Conservation (phyloP, 2,797 vertebrate genomes). For the Mormyrus hasselquistii region DNA sequence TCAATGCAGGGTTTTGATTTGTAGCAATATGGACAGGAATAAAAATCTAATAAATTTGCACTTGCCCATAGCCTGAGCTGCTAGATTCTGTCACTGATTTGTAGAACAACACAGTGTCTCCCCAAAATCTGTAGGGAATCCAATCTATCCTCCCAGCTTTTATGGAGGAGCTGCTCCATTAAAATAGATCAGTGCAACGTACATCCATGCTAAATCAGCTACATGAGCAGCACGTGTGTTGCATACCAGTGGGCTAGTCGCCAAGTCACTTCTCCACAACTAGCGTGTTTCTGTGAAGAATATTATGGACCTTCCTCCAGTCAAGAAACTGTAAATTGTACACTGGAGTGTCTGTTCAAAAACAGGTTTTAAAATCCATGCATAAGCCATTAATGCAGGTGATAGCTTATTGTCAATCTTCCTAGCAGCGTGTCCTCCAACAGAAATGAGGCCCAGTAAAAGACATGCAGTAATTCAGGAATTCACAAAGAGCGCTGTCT, state of each 20-base stretch:
- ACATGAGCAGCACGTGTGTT: neutral
- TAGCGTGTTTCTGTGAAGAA: neutral
- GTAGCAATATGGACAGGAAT: neutral
- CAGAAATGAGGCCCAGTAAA: neutral
- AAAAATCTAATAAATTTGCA: neutral
- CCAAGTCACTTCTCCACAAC: neutral
- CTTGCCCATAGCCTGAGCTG: neutral
- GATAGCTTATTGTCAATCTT: neutral
- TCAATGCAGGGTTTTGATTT: neutral
- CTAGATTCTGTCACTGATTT: slow-evolving; percentile 11
- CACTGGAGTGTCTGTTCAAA: neutral
- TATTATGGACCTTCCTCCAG: neutral
- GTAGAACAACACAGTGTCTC: neutral
- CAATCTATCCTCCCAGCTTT: neutral
- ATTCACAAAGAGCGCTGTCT: neutral
- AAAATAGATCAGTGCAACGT: neutral
- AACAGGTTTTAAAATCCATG: neutral
- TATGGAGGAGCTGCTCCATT: neutral
- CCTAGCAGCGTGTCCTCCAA: neutral
- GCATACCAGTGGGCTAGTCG: neutral
- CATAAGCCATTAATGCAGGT: neutral
- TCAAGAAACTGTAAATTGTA: neutral
- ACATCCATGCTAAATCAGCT: neutral
- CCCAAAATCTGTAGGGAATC: neutral
- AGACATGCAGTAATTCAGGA: neutral